Base-by-base conservation (phyloP, 2,888 invertebrate species). In the Lithophane socia region DNA sequence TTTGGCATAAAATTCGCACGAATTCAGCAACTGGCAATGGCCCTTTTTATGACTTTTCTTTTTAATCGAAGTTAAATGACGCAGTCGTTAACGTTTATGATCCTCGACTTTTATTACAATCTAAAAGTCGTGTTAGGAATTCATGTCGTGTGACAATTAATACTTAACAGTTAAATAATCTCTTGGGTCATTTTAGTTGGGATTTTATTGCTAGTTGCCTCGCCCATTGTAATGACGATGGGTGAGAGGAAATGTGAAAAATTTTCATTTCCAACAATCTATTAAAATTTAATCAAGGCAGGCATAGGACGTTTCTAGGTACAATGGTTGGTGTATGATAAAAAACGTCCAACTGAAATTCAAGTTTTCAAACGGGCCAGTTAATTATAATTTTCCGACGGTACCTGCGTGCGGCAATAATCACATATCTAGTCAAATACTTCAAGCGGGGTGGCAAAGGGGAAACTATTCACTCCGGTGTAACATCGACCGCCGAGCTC, bases 41-140 rank as follows among this genome's bases (percentile, higher is more conserved):
- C 37, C 80, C 75, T 80, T 86, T 88, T 86, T 87, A 88, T 87
- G 74, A 82, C 84, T 88, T 88, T 88, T 86, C 88, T 88, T 88
- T 88, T 88, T 88, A 88, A 88, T 88, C 86, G 88, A 87, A 88
- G 87, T 88, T 88, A 86, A 88, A 87, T 88, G 88, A 87, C 84
- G 78, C 84, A 76, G 86, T 88, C 88, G 87, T 88, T 88, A 86
- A 86, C 72, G 84, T 88, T 88, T 88, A 88, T 86, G 86, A 80
- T 81, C 75, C 79, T 80, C 75, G 75, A 83, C 86, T 87, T 87
- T 85, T 88, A 88, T 87, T 86, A 83, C 84, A 83, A 85, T 88
- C 72, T 85, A 73, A 87, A 86, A 84, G 75, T 72, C 74, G 71
- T 81, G 87, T 88, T 87, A 84, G 79, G 79, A 77, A 87, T 88